A percentile compares a stretch with the other conserved stretches of the same genome.
These are phyloP conservation scores for Pararge aegeria DNA, from an alignment of 1,140 invertebrate species.

Conservation along the genomic window DNA sequence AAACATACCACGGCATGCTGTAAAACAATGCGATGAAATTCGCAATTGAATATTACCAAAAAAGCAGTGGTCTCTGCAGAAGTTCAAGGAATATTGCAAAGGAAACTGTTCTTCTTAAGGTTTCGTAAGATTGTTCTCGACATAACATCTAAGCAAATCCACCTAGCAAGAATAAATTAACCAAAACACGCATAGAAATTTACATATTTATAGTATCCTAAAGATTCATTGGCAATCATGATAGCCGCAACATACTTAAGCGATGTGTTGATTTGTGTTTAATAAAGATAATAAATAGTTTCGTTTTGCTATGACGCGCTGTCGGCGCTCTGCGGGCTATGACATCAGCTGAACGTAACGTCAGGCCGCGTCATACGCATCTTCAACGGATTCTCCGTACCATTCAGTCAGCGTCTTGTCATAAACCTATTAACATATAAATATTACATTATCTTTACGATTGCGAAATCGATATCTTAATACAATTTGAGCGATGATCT, in stretches of 20 bases:
- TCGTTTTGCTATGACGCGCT: conserved; percentile 39
- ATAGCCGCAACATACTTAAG: background rate
- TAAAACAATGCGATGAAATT: too few relatives aligned
- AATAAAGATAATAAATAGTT: conserved; percentile 12
- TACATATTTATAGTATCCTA: background rate
- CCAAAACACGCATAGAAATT: too few relatives aligned
- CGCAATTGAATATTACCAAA: too few relatives aligned
- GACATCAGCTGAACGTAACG: conserved; percentile 59
- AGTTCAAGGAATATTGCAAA: too few relatives aligned
- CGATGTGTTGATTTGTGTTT: conserved; percentile 8
- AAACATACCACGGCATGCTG: too few relatives aligned
- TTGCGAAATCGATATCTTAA: conserved; percentile 35
- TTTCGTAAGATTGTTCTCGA: too few relatives aligned
- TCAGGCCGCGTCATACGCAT: conserved; percentile 64
- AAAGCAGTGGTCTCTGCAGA: too few relatives aligned
- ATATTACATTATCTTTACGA: conserved; percentile 40
- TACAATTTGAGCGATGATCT: conserved; percentile 34
- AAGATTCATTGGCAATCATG: background rate
- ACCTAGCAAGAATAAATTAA: too few relatives aligned
- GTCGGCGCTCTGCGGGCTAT: conserved; percentile 36
- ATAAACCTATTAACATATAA: conserved; percentile 52
- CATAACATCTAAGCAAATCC: too few relatives aligned
- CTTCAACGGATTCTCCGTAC: conserved; percentile 50
- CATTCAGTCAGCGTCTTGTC: conserved; percentile 55
- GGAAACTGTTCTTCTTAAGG: too few relatives aligned